Evolutionary conservation across 2,113 vertebrate species (phyloP), one percentile per base, ranked within the genome.

Genomic region (Nothoprocta pentlandii): DNA sequence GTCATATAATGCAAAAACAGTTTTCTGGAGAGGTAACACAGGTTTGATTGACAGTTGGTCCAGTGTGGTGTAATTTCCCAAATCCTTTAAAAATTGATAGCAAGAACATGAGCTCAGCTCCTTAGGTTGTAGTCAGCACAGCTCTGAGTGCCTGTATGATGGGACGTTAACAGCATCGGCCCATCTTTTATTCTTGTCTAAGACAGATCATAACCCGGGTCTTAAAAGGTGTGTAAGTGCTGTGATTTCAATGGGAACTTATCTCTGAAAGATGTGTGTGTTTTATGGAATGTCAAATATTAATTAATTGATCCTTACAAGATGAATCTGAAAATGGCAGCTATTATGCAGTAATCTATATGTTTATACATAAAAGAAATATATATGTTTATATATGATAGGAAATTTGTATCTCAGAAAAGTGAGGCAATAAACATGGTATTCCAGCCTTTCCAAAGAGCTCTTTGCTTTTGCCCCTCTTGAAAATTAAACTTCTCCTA

Each of bases 21-120:
- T 39, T 47, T 53, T 81, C 80, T 0, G 0, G 56, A 63, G 77
- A 87, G 17, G 28, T 41, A 63, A 28, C 0, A 0, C 26, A 21
- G 39, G 15, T 75, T 25, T 75, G 56, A 10, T 76, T 92, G 44
- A 49, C 16, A 41, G 1, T 58, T 91, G 17, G 22, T 56, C 34
- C 39, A 62, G 11, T 21, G 46, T 70, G 49, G 11, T 44, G 6
- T 36, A 8, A 47, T 56, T 85, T 88, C 49, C 61, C 54, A 46
- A 85, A 58, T 28, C 3, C 30, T 58, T 71, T 85, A 26, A 76
- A 83, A 76, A 66, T 5, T 58, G 11, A 17, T 69, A 78, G 16
- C 39, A 70, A 77, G 17, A 69, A 22, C 51, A 56, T 63, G n/a
- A 12, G 0, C 15, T 13, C 64, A 23, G 30, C 10, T 66, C n/a